Evolutionary conservation across 2,113 vertebrate species (phyloP).

Genomic region (Perccottus glenii): DNA sequence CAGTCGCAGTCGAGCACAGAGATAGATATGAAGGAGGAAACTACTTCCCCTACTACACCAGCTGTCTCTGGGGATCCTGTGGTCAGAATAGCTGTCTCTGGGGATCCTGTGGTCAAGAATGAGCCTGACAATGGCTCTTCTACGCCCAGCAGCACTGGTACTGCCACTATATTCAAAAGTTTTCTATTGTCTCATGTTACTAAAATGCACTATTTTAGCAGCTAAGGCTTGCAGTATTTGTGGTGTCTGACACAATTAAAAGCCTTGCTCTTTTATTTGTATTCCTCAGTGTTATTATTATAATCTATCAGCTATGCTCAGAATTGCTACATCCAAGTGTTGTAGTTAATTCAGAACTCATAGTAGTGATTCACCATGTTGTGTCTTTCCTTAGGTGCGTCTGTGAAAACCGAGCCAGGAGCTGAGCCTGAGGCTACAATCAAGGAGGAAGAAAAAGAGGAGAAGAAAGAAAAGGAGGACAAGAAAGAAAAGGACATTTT

Average conservation of each 20-base stretch:
- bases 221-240: too few relatives aligned
- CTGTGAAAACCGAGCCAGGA: constrained; percentile 79
- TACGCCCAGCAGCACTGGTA: constrained; percentile 78
- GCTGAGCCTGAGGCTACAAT: constrained; percentile 72
- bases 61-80: constrained; percentile 65
- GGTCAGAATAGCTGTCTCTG: constrained; percentile 73
- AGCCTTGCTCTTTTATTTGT: too few relatives aligned
- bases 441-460: constrained; percentile 88
- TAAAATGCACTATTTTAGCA: too few relatives aligned
- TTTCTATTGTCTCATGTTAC: not conserved
- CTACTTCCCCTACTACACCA: constrained; percentile 64
- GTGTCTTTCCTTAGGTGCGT: constrained; percentile 39
- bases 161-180: not conserved
- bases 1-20: constrained; percentile 94
- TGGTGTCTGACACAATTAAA: too few relatives aligned
- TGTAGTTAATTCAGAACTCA: too few relatives aligned
- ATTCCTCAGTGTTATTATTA: too few relatives aligned
- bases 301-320: too few relatives aligned
- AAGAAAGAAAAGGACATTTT: constrained; percentile 81
- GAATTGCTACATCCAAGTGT: too few relatives aligned
- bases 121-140: constrained; percentile 83
- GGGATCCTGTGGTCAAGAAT: constrained; percentile 79
- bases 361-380: not conserved
- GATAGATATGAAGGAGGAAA: constrained; percentile 88
- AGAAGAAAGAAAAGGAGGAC: constrained; percentile 84